Evolutionary conservation across 2,797 vertebrate genomes (phyloP).

Genomic region (Antrozous pallidus): DNA sequence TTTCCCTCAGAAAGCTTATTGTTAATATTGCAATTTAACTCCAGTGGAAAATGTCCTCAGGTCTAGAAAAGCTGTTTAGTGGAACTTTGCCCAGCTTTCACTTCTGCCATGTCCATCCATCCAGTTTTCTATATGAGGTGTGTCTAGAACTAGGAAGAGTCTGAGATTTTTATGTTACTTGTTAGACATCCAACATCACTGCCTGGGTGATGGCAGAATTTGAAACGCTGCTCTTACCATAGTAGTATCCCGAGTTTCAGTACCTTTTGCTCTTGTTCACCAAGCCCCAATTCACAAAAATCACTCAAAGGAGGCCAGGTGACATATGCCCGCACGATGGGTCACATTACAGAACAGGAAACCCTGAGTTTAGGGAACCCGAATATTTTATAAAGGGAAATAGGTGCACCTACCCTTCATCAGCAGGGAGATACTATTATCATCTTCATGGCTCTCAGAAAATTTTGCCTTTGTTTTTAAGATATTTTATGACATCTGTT

Average conservation of each 20-base stretch:
- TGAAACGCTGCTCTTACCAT: rapidly evolving
- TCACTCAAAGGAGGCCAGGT: not conserved
- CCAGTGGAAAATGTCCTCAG: not conserved
- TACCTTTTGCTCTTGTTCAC: not conserved
- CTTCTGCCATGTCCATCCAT: not conserved
- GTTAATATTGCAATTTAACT: not conserved
- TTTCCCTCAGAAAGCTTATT: slow-evolving; percentile 1
- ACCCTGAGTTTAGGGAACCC: not conserved
- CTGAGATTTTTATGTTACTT: not conserved
- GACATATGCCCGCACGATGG: too few relatives aligned
- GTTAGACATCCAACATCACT: not conserved
- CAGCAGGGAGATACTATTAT: not conserved
- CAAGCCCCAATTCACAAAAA: not conserved
- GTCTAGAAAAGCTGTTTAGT: not conserved
- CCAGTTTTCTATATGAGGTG: not conserved
- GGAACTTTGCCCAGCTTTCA: not conserved
- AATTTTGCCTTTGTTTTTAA: not conserved
- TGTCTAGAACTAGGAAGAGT: not conserved
- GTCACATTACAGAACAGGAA: not conserved
- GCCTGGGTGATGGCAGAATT: not conserved
- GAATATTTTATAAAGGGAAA: not conserved
- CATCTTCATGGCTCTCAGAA: not conserved
- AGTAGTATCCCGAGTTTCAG: too few relatives aligned
- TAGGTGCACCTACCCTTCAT: not conserved
- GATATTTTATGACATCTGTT: too few relatives aligned